Percentiles rank a stretch among this genome's conserved stretches.
phyloP scores from a whole-genome alignment of 2,888 invertebrate genomes.

The Penaeus monodon region DNA sequence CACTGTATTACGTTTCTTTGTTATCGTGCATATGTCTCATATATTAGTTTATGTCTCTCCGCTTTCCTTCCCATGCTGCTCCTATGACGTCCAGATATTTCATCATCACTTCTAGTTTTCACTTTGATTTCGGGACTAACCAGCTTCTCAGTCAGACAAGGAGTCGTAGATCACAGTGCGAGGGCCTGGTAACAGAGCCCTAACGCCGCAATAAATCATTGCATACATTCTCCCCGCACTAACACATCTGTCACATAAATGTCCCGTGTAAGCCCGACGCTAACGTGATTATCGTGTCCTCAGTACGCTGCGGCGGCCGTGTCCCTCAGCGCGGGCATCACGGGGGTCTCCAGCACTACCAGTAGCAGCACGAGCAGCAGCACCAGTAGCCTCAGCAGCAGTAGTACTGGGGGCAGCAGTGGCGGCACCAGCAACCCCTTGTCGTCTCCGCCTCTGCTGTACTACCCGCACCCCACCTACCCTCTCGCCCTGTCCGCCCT shows the following conservation, averaged over 20 bases:
- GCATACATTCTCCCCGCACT: neutral
- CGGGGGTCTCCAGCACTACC: constrained; percentile 28
- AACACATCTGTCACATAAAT: neutral
- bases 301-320: constrained; percentile 75
- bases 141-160: no score
- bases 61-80: no score
- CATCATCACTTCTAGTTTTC: no score
- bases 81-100: no score
- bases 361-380: constrained; percentile 27
- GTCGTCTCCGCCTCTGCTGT: constrained; percentile 72
- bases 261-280: neutral
- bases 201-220: constrained; percentile 23
- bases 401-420: constrained; percentile 17
- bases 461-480: constrained; percentile 78
- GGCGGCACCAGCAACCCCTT: constrained; percentile 25
- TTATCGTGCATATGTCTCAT: no score
- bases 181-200: constrained; percentile 5
- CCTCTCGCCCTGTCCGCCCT: constrained; percentile 84
- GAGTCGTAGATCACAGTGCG: neutral
- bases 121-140: no score
- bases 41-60: no score
- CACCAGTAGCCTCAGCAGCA: constrained; percentile 11
- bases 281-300: constrained; percentile 43
- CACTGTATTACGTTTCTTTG: no score
- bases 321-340: constrained; percentile 66